Evolutionary conservation across 2,113 vertebrate genomes (phyloP).

Genomic region (Podarcis muralis): DNA sequence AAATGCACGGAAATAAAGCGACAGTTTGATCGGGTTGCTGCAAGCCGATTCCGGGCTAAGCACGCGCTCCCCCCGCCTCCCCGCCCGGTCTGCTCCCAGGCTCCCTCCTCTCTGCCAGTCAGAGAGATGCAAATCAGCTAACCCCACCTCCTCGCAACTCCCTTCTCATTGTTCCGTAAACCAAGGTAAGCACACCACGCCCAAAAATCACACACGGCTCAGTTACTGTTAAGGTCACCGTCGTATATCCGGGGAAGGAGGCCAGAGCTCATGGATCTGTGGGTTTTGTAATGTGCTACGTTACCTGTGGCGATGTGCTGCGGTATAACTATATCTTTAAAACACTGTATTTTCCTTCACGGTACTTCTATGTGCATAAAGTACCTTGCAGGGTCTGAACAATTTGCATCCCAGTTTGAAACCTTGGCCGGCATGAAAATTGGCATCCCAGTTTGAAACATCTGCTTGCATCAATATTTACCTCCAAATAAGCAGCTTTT

Average conservation of each 20-base stretch:
- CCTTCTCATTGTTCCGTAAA: slow-evolving; percentile 22
- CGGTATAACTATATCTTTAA: not conserved
- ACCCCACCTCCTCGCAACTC: not conserved
- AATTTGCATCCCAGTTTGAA: not conserved
- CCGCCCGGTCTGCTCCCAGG: not conserved
- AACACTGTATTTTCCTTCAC: not conserved
- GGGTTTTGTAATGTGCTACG: no score
- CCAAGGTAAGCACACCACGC: slow-evolving; percentile 7
- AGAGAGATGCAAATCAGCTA: not conserved
- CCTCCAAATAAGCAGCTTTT: not conserved
- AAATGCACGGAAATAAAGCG: not conserved
- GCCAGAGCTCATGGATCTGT: no score
- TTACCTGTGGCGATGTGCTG: not conserved
- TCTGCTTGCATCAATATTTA: not conserved
- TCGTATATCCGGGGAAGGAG: not conserved
- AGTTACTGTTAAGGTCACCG: not conserved
- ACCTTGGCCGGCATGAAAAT: not conserved
- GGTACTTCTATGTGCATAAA: not conserved
- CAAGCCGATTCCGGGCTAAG: not conserved
- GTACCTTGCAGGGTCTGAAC: not conserved
- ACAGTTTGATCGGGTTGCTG: rapidly evolving
- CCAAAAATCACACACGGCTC: not conserved
- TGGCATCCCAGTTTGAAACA: not conserved
- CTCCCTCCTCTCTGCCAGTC: not conserved
- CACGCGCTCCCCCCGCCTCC: not conserved